A percentile compares a stretch with the other conserved stretches of the same genome.
These are phyloP conservation scores for Rotaria sp. DNA, from an alignment of 2,888 invertebrate species.

Conservation along the genomic window DNA sequence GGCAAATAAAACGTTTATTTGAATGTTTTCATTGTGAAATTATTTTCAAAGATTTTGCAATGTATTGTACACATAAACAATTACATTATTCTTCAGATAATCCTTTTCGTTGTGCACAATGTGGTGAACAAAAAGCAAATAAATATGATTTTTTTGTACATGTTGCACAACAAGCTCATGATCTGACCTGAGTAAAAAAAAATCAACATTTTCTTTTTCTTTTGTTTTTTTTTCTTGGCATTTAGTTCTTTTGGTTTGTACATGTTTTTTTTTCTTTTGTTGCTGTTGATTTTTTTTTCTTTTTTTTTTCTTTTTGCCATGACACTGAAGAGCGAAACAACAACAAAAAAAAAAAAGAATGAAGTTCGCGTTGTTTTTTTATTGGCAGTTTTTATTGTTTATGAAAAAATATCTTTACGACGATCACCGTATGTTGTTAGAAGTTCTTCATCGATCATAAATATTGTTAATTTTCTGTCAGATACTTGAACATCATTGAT, in stretches of 20 bases:
- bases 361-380: not conserved
- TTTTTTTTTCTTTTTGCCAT: not conserved
- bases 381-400: not conserved
- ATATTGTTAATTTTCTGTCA: not conserved
- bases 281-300: not conserved
- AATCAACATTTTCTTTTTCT: no score
- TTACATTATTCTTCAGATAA: constrained; percentile 18
- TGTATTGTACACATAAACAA: constrained; percentile 34
- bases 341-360: not conserved
- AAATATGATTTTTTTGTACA: constrained; percentile 22
- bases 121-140: constrained; percentile 25
- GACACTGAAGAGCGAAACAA: not conserved
- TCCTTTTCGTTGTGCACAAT: constrained; percentile 25
- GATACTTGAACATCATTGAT: not conserved
- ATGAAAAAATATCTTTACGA: constrained; percentile 7
- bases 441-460: constrained; percentile 20
- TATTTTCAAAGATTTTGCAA: constrained; percentile 38
- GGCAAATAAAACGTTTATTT: constrained; percentile 27
- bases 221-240: no score
- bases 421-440: constrained; percentile 2
- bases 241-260: not conserved
- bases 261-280: not conserved
- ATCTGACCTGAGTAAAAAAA: not conserved
- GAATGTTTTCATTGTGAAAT: constrained; percentile 39
- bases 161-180: constrained; percentile 20